Conservation (phyloP, 2,113 vertebrate species). For the Zosterops lateralis region DNA sequence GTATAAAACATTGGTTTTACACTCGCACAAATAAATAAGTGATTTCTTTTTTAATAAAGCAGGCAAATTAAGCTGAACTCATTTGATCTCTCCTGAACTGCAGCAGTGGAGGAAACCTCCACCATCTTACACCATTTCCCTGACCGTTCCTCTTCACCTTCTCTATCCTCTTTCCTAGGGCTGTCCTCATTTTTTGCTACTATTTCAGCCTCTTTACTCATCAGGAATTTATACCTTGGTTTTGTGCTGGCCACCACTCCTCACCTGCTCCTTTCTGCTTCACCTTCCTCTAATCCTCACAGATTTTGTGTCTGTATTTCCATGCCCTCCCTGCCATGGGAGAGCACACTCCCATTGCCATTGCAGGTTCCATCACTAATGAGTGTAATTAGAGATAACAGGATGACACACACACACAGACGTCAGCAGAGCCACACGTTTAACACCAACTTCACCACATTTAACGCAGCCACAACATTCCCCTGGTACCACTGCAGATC, state of each 20-base stretch:
- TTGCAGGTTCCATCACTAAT: background rate
- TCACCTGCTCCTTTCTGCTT: background rate
- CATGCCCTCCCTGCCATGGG: background rate
- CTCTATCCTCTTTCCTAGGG: background rate
- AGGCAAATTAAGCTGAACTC: background rate
- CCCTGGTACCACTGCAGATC: background rate
- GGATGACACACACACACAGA: accelerated
- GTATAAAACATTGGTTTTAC: background rate
- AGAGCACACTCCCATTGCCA: background rate
- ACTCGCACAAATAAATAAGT: background rate
- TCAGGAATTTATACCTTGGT: background rate
- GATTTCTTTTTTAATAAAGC: background rate
- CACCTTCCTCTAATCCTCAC: background rate
- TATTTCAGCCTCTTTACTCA: background rate
- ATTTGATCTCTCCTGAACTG: background rate
- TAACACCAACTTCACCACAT: background rate
- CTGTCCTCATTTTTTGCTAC: background rate
- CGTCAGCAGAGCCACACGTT: background rate
- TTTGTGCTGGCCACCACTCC: background rate
- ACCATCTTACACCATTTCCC: background rate
- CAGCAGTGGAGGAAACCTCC: background rate
- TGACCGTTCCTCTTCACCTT: background rate
- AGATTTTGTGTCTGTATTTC: background rate
- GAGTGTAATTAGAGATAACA: background rate
- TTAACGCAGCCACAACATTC: background rate